These are phyloP conservation scores for Hypolimnas misippus DNA, from an alignment of 2,888 invertebrate species.

Conservation along the genomic window DNA sequence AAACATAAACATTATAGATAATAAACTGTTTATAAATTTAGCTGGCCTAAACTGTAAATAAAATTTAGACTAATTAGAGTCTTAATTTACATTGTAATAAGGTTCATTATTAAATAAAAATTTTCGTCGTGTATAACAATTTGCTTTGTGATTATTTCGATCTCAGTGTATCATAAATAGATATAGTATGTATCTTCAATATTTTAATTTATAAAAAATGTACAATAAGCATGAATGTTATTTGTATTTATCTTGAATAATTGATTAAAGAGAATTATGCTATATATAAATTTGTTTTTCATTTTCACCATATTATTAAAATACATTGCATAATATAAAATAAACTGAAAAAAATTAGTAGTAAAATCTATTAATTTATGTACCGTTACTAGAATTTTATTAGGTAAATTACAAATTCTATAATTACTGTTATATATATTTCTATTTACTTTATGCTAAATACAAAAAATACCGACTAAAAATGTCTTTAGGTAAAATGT, in stretches of 20 bases:
- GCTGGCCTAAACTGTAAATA: conserved; percentile 43
- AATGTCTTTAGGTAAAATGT: too few species aligned
- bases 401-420: too few species aligned
- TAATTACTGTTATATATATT: too few species aligned
- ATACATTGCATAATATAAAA: too few species aligned
- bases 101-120: conserved; percentile 9
- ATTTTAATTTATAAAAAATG: conserved; percentile 41
- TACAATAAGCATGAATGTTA: conserved; percentile 48
- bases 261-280: conserved; percentile 57
- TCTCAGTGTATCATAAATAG: conserved; percentile 13
- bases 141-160: conserved; percentile 8
- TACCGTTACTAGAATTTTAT: too few species aligned
- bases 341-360: too few species aligned
- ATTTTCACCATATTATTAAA: background rate
- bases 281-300: conserved; percentile 20
- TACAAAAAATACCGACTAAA: too few species aligned
- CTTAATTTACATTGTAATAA: conserved; percentile 2
- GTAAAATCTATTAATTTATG: too few species aligned
- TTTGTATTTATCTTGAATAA: conserved; percentile 64
- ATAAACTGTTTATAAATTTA: conserved; percentile 25
- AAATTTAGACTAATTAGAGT: conserved; percentile 15
- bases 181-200: conserved; percentile 8
- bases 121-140: background rate
- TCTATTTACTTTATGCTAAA: too few species aligned
- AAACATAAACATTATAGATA: background rate